Base-by-base conservation (phyloP, 2,888 invertebrate genomes). In the Mythimna lalbum region DNA sequence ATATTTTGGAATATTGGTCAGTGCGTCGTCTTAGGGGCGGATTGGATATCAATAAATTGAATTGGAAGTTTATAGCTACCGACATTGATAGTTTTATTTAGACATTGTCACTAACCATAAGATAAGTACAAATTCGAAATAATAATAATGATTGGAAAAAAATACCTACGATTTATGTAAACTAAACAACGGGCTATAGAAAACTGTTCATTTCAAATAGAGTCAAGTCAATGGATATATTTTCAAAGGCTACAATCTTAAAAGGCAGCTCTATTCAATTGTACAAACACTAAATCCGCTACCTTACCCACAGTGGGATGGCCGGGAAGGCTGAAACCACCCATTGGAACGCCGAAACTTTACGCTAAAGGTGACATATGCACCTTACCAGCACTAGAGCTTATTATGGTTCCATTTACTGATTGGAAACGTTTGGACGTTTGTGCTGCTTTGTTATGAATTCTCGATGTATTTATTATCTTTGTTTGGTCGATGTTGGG, bases 291-390 rank as follows among this genome's bases (percentile, higher is more conserved):
- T 78, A 36, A 4, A 39, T 39, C 63, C 77, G 59, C 69, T 80
- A 60, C 66, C 60, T 75, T 74, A 78, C 9, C 36, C 23, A 61
- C 57, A 17, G 39, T 50, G 36, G 33, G 17, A 3, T 36, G 52
- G 66, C 50, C 57, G 64, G 63, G 65, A 72, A 65, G 73, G 66
- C 70, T 76, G 36, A 1, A 1, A 57, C 56, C 69, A 78, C 72
- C 76, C 80, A 74, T 79, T 73, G 83, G 72, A 69, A 79, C 64
- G 47, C 67, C 55, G 50, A 67, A 88, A 88, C 87, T 89, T 87
- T 81, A 73, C 82, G 83, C 85, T 86, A 85, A 86, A 87, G 88
- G 88, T 89, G 89, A 90, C 88, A 89, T 86, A 83, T 88, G 86
- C 87, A 87, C 87, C 87, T 86, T 84, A 85, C 85, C 78, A 70